Percentiles rank a stretch among this genome's conserved stretches.
Evolutionary conservation across 2,888 invertebrate genomes (phyloP).

Genomic region (Diarsia dahlii): DNA sequence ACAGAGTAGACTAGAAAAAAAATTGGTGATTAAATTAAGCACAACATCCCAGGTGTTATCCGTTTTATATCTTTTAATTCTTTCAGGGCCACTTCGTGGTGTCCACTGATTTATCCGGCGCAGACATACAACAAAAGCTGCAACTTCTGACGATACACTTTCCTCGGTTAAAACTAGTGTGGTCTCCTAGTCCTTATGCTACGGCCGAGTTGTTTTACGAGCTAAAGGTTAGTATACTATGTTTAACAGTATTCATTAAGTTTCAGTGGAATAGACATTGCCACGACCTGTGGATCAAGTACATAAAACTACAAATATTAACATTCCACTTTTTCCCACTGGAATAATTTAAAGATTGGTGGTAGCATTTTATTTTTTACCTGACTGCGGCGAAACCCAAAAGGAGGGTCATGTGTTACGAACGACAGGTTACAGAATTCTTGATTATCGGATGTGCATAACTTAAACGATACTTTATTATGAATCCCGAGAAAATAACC

Average conservation of each 20-base stretch:
- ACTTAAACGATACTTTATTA: not conserved
- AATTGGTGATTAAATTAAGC: not conserved
- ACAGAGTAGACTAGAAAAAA: not conserved
- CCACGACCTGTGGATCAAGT: not conserved
- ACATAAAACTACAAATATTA: not conserved
- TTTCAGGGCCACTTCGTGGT: slow-evolving; percentile 95
- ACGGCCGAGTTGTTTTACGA: slow-evolving; percentile 99
- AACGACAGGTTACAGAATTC: not conserved
- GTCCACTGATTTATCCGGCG: slow-evolving; percentile 93
- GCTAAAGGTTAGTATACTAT: slow-evolving; percentile 92
- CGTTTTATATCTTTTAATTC: not conserved
- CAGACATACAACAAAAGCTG: slow-evolving; percentile 96
- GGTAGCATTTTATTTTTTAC: not conserved
- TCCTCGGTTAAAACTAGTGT: slow-evolving; percentile 97
- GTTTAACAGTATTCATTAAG: not conserved
- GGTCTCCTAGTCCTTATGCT: slow-evolving; percentile 99
- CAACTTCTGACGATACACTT: slow-evolving; percentile 98
- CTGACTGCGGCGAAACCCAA: too few species aligned
- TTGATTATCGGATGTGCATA: not conserved
- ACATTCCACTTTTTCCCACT: not conserved
- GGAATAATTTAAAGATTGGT: not conserved
- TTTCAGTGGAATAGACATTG: not conserved
- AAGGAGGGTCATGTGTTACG: too few species aligned
- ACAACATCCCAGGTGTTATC: not conserved
- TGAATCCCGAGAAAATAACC: not conserved